Base-by-base conservation (phyloP, 2,888 invertebrate genomes). In the Epicampocera succincta region DNA sequence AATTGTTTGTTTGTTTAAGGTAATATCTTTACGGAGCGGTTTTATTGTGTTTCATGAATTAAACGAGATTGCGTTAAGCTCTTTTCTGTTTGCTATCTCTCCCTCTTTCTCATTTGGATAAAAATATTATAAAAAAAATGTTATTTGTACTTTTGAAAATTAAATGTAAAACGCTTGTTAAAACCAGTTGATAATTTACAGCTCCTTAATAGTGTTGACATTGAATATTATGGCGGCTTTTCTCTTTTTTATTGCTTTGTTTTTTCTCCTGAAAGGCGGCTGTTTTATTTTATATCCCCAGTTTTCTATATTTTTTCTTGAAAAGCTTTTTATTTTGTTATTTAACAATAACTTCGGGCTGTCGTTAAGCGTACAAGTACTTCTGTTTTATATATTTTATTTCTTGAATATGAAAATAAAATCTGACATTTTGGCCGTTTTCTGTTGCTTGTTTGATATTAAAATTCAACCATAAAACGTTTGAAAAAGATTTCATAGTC, bases 171-270 rank as follows among this genome's bases (percentile, higher is more conserved):
- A 40, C 17, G 12, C 19, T 50, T n/a, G n/a, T n/a, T n/a, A 1
- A 81, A 77, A 77, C 81, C 58, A 42, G 77, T 80, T 63, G 69
- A 73, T 61, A 63, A 74, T 60, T 73, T 77, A 58, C 63, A 58
- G 60, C 68, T 74, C 69, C 69, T 81, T 82, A 69, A 65, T 17
- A 77, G 65, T 73, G 38, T 54, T 82, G 81, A 77, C 81, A 77
- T 82, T 82, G 81, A 82, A 82, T 58, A 29, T 50, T 61, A 40
- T 8, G 42, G 25, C 56, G 25, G 1, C 2, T 46, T 80, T 56
- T 68, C 15, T 63, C 1, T 68, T 17, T n/a, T 60, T 66, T 61
- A 17, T 48, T 54, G 33, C 11, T 65, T 33, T 29, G 40, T 50
- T 25, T 56, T 8, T 52, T 56, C 12, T 12, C n/a, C 15, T 44